Conservation (phyloP, 2,797 vertebrate genomes). For the Diplodus sargus region DNA sequence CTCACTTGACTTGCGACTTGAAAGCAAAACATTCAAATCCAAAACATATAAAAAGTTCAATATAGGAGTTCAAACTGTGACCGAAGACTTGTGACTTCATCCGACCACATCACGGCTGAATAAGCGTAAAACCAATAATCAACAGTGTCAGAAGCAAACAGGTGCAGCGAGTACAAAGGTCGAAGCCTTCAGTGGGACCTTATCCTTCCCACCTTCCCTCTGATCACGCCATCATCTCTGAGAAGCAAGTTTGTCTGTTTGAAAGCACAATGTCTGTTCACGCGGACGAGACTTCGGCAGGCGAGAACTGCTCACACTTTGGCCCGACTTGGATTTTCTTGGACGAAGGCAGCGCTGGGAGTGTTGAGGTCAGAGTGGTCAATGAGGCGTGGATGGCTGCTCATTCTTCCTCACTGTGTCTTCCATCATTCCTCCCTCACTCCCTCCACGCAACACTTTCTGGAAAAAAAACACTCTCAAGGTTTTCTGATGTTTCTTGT, state of each 20-base stretch:
- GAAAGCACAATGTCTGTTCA: neutral
- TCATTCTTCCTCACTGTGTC: neutral
- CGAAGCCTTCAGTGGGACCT: slow-evolving; percentile 6
- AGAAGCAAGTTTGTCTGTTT: slow-evolving; percentile 7
- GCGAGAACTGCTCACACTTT: slow-evolving; percentile 2
- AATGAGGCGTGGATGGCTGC: slow-evolving; percentile 18
- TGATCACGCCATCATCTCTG: neutral
- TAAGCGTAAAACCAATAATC: slow-evolving; percentile 49
- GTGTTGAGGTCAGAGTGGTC: slow-evolving; percentile 39
- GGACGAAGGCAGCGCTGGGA: slow-evolving; percentile 13
- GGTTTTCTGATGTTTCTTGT: slow-evolving; percentile 12
- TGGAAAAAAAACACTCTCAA: slow-evolving; percentile 25
- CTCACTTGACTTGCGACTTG: neutral
- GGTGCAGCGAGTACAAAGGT: slow-evolving; percentile 48
- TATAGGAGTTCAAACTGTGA: too few species aligned
- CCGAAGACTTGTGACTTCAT: neutral
- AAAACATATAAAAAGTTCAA: too few species aligned
- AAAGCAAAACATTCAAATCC: neutral
- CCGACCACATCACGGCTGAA: neutral
- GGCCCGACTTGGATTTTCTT: neutral
- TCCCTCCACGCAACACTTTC: neutral
- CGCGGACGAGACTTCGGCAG: neutral
- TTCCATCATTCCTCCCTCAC: neutral
- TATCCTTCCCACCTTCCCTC: slow-evolving; percentile 6
- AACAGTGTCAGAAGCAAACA: slow-evolving; percentile 56